Evolutionary conservation across 2,888 invertebrate genomes (phyloP).

Genomic region (Agrotis ipsilon): DNA sequence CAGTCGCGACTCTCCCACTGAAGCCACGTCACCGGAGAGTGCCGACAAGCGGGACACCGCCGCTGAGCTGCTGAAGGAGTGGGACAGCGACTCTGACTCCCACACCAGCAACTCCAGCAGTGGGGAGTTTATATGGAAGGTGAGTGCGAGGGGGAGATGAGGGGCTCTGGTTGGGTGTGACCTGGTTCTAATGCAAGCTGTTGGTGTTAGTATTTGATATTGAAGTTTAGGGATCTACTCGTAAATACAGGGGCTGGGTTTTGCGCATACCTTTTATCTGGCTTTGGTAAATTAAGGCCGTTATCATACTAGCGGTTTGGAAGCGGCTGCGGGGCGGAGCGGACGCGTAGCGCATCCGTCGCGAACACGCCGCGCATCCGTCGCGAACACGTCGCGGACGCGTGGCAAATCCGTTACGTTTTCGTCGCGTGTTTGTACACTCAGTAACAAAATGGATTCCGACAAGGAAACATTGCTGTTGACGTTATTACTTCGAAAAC

Average conservation of each 20-base stretch:
- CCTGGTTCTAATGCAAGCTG: slow-evolving; percentile 23
- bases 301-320: too few relatives aligned
- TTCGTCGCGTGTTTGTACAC: too few relatives aligned
- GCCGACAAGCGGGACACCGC: slow-evolving; percentile 82
- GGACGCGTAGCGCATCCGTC: too few relatives aligned
- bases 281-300: background rate
- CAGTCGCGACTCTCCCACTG: slow-evolving; percentile 88
- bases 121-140: slow-evolving; percentile 96
- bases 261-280: background rate
- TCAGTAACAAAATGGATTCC: too few relatives aligned
- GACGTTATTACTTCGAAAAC: too few relatives aligned
- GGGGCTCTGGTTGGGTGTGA: slow-evolving; percentile 18
- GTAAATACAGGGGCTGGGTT: background rate
- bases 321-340: too few relatives aligned
- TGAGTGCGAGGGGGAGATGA: slow-evolving; percentile 71
- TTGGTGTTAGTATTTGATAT: background rate
- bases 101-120: slow-evolving; percentile 93
- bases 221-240: background rate
- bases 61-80: slow-evolving; percentile 90
- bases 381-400: too few relatives aligned
- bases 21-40: slow-evolving; percentile 80
- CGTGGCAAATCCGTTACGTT: too few relatives aligned
- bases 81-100: slow-evolving; percentile 93
- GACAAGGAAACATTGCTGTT: too few relatives aligned
- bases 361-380: too few relatives aligned